Conservation (phyloP, 2,113 vertebrate species). For the Collichthys lucidus region DNA sequence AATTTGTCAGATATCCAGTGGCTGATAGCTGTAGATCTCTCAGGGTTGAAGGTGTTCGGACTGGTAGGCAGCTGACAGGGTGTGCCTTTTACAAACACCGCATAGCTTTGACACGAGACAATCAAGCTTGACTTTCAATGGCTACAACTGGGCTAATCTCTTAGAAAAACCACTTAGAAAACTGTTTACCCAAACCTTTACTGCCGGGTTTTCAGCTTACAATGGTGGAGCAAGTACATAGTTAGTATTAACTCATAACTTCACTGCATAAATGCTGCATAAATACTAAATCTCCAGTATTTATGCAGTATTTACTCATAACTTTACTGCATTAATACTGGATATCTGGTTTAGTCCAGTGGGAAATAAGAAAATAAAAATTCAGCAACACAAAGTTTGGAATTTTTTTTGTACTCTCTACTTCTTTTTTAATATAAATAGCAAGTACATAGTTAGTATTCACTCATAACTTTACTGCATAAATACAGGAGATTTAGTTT, state of each 20-base stretch:
- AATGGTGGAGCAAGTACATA: not conserved
- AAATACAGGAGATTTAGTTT: not conserved
- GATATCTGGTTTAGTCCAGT: no score
- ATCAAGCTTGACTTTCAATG: constrained; percentile 46
- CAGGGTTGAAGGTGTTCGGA: constrained; percentile 22
- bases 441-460: not conserved
- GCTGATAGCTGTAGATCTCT: not conserved
- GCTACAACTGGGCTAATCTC: constrained; percentile 8
- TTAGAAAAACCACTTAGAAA: constrained; percentile 37
- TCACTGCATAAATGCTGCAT: no score
- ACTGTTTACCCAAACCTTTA: constrained; percentile 17
- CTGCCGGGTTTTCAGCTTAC: not conserved
- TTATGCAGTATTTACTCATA: no score
- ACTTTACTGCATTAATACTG: no score
- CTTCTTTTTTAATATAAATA: no score
- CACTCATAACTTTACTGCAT: not conserved
- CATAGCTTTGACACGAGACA: constrained; percentile 12
- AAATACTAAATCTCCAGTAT: no score
- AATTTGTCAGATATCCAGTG: constrained; percentile 13
- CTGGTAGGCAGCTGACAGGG: constrained; percentile 33
- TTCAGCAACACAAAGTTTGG: no score
- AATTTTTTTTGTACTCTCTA: no score
- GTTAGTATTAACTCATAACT: not conserved
- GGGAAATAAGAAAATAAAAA: no score
- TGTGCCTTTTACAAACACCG: constrained; percentile 53